Evolutionary conservation across 2,888 invertebrate genomes (phyloP).

Genomic region (Euproctis similis): DNA sequence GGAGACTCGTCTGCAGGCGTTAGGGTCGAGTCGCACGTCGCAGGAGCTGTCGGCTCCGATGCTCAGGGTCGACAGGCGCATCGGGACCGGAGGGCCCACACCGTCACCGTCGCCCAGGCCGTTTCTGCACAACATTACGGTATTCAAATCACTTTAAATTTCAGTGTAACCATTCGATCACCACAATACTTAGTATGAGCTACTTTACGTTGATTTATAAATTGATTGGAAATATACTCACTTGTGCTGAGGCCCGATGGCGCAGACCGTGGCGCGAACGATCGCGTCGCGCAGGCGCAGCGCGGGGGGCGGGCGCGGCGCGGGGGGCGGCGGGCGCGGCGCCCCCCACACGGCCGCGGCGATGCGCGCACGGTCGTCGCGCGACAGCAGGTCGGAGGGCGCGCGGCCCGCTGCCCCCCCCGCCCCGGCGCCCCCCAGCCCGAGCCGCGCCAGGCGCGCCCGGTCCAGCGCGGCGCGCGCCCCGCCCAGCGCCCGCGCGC

Average conservation of each 20-base stretch:
- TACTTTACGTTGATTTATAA: too few relatives aligned
- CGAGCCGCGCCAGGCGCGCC: constrained; percentile 31
- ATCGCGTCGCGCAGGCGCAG: background rate
- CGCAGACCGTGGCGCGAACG: constrained; percentile 45
- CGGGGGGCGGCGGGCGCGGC: constrained; percentile 25
- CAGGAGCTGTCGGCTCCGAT: constrained; percentile 78
- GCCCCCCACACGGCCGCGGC: constrained; percentile 48
- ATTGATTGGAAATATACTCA: too few relatives aligned
- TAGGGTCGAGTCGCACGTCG: constrained; percentile 78
- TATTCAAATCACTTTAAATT: too few relatives aligned
- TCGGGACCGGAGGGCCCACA: constrained; percentile 45
- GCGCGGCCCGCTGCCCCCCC: constrained; percentile 48
- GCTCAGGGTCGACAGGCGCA: constrained; percentile 46
- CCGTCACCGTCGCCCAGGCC: constrained; percentile 27
- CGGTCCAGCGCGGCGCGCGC: constrained; percentile 31
- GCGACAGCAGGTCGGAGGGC: constrained; percentile 77
- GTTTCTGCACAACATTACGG: too few relatives aligned
- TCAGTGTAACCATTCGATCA: too few relatives aligned
- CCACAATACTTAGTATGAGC: too few relatives aligned
- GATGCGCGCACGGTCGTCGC: constrained; percentile 56
- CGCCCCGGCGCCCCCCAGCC: constrained; percentile 32
- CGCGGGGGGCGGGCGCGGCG: constrained; percentile 11
- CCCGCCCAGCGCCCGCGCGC: constrained; percentile 20
- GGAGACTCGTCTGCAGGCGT: constrained; percentile 64
- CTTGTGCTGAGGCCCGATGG: constrained; percentile 30